Evolutionary conservation across 2,113 vertebrate species (phyloP).

Genomic region (Pelodiscus sinensis): DNA sequence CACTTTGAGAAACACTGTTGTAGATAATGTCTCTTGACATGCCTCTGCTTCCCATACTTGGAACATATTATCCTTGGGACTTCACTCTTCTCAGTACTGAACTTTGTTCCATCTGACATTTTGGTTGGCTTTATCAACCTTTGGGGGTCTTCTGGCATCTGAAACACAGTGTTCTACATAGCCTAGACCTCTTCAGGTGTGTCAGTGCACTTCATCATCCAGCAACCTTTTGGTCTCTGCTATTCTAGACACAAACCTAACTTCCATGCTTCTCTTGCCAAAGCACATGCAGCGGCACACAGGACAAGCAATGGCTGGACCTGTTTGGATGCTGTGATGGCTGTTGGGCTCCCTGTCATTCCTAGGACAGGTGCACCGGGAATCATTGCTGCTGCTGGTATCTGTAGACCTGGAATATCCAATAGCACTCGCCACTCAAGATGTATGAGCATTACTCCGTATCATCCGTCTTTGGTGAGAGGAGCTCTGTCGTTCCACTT

Average conservation of each 20-base stretch:
- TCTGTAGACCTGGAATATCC: not conserved
- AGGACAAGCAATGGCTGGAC: too few species aligned
- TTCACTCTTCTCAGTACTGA: not conserved
- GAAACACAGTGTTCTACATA: not conserved
- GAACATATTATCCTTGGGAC: too few species aligned
- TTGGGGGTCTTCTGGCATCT: not conserved
- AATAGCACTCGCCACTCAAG: not conserved
- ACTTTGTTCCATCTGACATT: not conserved
- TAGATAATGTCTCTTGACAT: too few species aligned
- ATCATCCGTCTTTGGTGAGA: not conserved
- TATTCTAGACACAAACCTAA: not conserved
- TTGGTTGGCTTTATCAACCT: not conserved
- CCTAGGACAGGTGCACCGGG: not conserved
- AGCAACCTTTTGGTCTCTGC: not conserved
- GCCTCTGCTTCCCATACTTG: too few species aligned
- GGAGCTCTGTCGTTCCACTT: too few species aligned
- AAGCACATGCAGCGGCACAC: too few species aligned
- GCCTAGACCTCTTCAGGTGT: not conserved
- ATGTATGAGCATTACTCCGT: not conserved
- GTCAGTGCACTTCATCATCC: not conserved
- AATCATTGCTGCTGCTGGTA: not conserved
- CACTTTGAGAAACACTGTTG: too few species aligned
- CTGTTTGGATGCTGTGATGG: not conserved
- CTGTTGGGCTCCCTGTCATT: too few species aligned
- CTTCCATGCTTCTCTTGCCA: not conserved